Conservation (phyloP, 2,888 invertebrate genomes). For the Hololepta plana region DNA sequence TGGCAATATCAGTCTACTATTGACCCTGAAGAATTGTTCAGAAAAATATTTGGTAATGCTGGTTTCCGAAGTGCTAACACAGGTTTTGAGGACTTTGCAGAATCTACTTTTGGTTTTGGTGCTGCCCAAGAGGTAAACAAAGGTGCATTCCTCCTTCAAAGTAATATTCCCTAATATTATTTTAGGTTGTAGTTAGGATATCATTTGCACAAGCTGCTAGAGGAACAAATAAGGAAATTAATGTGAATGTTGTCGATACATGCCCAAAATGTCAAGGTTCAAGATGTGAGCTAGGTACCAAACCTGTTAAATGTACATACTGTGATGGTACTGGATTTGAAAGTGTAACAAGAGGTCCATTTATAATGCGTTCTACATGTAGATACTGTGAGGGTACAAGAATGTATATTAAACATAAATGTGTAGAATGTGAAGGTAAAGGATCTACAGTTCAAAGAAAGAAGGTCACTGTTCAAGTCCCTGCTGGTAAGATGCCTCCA, state of each 20-base stretch:
- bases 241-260: slow-evolving; percentile 79
- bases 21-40: slow-evolving; percentile 92
- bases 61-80: slow-evolving; percentile 36
- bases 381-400: slow-evolving; percentile 74
- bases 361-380: slow-evolving; percentile 93
- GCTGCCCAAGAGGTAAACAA: slow-evolving; percentile 66
- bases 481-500: slow-evolving; percentile 39
- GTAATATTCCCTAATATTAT: slow-evolving; percentile 5
- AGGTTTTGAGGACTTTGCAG: slow-evolving; percentile 69
- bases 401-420: slow-evolving; percentile 78
- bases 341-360: slow-evolving; percentile 68
- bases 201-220: slow-evolving; percentile 89
- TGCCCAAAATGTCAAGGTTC: slow-evolving; percentile 79
- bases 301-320: slow-evolving; percentile 70
- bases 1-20: slow-evolving; percentile 80
- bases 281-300: slow-evolving; percentile 81
- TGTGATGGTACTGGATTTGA: slow-evolving; percentile 97
- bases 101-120: slow-evolving; percentile 79
- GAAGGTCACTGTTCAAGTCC: slow-evolving; percentile 83
- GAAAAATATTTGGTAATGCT: slow-evolving; percentile 86
- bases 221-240: slow-evolving; percentile 86
- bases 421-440: slow-evolving; percentile 83
- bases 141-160: slow-evolving; percentile 1
- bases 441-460: slow-evolving; percentile 69
- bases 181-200: slow-evolving; percentile 67